These are phyloP conservation scores for Acleris laterana DNA, from an alignment of 2,888 invertebrate species.

Conservation along the genomic window DNA sequence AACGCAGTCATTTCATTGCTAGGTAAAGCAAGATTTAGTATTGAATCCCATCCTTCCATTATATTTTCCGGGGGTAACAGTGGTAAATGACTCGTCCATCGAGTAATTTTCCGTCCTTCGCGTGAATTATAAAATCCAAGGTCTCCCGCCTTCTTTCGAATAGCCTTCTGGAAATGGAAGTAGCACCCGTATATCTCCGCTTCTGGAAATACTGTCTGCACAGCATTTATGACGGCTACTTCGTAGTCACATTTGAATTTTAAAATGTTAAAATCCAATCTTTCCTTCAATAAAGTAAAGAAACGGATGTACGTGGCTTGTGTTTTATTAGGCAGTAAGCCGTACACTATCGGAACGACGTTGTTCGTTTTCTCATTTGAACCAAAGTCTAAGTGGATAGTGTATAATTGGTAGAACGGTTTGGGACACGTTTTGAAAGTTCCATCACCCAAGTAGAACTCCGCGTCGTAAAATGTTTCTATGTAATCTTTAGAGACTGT, in stretches of 20 bases:
- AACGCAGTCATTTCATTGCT: conserved; percentile 6
- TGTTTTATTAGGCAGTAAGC: conserved; percentile 15
- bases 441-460: conserved; percentile 6
- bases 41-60: conserved; percentile 23
- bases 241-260: conserved; percentile 12
- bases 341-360: conserved; percentile 11
- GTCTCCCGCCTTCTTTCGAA: background rate
- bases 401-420: conserved; percentile 13
- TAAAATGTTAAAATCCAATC: conserved; percentile 6
- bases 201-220: conserved; percentile 5
- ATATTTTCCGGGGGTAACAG: conserved; percentile 26
- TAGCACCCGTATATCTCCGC: conserved; percentile 4
- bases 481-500: no score
- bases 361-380: conserved; percentile 3
- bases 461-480: background rate
- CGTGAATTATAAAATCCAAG: conserved; percentile 4
- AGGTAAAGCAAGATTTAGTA: conserved; percentile 9
- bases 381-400: background rate
- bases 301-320: conserved; percentile 6
- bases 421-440: conserved; percentile 9
- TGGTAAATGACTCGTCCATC: conserved; percentile 10
- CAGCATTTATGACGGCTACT: conserved; percentile 7
- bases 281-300: conserved; percentile 9
- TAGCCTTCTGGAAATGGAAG: conserved; percentile 4
- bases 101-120: conserved; percentile 4